phyloP scores from a whole-genome alignment of 2,888 invertebrate species.

The Tiphia femorata region DNA sequence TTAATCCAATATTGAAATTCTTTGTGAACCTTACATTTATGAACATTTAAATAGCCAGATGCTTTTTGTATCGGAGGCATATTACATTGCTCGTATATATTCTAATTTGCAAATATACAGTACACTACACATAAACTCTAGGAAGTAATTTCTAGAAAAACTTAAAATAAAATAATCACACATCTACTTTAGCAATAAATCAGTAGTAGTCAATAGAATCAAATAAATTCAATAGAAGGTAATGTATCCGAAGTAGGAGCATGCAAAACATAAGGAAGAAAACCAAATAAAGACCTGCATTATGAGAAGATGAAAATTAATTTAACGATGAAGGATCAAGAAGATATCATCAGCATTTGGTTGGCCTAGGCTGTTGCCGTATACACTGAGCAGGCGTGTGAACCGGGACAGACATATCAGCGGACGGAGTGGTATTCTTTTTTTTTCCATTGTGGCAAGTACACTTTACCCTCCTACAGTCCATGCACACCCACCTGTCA shows the following conservation, averaged over 20 bases:
- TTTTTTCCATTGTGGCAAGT: constrained; percentile 70
- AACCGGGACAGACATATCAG: constrained; percentile 52
- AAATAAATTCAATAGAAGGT: not conserved
- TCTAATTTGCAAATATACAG: too few species aligned
- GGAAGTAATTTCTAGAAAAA: too few species aligned
- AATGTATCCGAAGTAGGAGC: not conserved
- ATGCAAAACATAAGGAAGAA: constrained; percentile 45
- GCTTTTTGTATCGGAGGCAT: too few species aligned
- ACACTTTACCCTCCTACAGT: constrained; percentile 79
- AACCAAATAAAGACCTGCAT: constrained; percentile 62
- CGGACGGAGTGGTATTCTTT: constrained; percentile 47
- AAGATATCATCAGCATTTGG: constrained; percentile 54
- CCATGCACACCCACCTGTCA: constrained; percentile 81
- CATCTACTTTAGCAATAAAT: too few species aligned
- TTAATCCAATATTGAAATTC: too few species aligned
- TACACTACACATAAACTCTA: too few species aligned
- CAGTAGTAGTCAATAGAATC: too few species aligned
- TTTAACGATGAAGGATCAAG: constrained; percentile 33
- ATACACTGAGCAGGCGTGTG: constrained; percentile 59
- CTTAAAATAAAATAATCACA: too few species aligned
- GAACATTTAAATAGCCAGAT: too few species aligned
- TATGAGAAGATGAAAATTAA: constrained; percentile 42
- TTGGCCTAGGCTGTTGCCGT: constrained; percentile 61
- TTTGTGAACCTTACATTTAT: too few species aligned
- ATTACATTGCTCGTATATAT: too few species aligned